Percentiles rank a stretch among this genome's conserved stretches.
phyloP scores from a whole-genome alignment of 1,140 invertebrate genomes.

The Nixonia krombeini region DNA sequence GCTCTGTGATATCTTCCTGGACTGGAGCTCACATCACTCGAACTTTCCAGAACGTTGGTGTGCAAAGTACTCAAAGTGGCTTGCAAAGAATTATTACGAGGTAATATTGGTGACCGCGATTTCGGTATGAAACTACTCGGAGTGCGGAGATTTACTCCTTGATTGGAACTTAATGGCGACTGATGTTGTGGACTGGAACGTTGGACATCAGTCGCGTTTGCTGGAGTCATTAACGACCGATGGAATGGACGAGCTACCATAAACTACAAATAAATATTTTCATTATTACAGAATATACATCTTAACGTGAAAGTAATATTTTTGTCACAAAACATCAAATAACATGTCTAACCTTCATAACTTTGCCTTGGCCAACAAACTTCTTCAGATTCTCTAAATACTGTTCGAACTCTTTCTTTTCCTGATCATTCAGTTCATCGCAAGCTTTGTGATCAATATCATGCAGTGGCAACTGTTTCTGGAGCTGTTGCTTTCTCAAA shows the following conservation, averaged over 20 bases:
- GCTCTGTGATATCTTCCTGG: neutral
- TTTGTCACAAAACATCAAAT: neutral
- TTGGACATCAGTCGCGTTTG: constrained; percentile 61
- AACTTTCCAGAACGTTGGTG: neutral
- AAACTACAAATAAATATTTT: constrained; percentile 6
- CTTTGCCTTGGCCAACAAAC: constrained; percentile 72
- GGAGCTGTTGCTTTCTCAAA: constrained; percentile 80
- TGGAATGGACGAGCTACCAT: constrained; percentile 9
- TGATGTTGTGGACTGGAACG: constrained; percentile 52
- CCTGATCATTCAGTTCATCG: constrained; percentile 76
- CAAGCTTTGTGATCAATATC: constrained; percentile 79
- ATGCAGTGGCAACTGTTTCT: constrained; percentile 85
- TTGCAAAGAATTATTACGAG: constrained; percentile 5
- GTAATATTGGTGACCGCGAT: constrained; percentile 11
- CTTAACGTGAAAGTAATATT: neutral
- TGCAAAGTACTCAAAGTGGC: neutral
- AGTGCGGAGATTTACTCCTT: constrained; percentile 57
- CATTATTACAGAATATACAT: neutral
- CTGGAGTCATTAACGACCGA: constrained; percentile 55
- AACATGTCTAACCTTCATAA: constrained; percentile 60
- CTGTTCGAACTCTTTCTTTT: constrained; percentile 73
- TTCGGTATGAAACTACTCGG: constrained; percentile 66
- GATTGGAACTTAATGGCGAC: constrained; percentile 13
- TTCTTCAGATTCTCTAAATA: constrained; percentile 73
- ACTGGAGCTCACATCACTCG: neutral